Evolutionary conservation across 2,113 vertebrate species (phyloP), one percentile per base, ranked within the genome.

Genomic region (Phocoena phocoena): DNA sequence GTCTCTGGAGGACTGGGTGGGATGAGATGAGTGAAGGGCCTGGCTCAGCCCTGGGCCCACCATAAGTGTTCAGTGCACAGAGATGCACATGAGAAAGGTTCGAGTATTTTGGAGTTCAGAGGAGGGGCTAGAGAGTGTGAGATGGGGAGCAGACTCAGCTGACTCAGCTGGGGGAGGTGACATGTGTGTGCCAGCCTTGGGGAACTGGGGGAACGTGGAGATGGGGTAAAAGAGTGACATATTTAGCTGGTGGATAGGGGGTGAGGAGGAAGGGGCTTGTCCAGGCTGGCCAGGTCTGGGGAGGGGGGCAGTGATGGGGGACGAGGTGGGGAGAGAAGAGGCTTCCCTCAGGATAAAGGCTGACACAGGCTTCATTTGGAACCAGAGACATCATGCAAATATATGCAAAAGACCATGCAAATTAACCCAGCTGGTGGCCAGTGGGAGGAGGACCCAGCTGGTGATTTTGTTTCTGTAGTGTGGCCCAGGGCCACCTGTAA

Each of bases 361-460:
- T 62, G 87, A 47, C 5, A 8, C 47, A n/a, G 71, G 68, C 82
- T 93, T 91, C 55, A 84, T 65, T 60, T 47, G 79, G 85, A 96
- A 84, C 50, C 18, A 79, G 60, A 65, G 91, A 3, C 15, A 21
- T 25, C 89, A 97, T 92, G 96, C 86, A 95, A 92, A 97, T 95
- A 53, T 86, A 97, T 97, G 95, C 85, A 97, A 96, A 97, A 83
- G 21, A 68, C 11, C 23, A 95, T 95, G 96, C 91, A 97, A 96
- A 95, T 94, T n/a, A 94, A 77, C 31, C 96, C 1, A 15, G 67
- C 87, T 60, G 94, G 76, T 90, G 91, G 88, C 82, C 53, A 0
- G 15, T 60, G 68, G 92, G 74, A 96, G 92, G 86, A 88, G 25
- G 77, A 26, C 63, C 62, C 95, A 92, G 94, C 87, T 95, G 94